Evolutionary conservation across 2,888 invertebrate genomes (phyloP).

Genomic region (Oasisia sp.): DNA sequence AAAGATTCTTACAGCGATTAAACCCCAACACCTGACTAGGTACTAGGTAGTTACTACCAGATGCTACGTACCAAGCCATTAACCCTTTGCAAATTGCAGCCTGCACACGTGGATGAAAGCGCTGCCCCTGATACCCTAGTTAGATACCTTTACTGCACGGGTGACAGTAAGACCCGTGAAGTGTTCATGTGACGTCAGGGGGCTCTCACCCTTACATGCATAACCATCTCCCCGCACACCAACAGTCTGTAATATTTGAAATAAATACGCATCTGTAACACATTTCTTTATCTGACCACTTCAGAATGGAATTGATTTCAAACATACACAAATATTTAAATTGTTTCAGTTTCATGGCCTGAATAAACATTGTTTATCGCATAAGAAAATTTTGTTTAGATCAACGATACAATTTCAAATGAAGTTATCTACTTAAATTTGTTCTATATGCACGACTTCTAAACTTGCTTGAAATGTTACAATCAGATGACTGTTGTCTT

Average conservation of each 20-base stretch:
- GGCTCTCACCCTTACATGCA: conserved; percentile 47
- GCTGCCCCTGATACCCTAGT: not conserved
- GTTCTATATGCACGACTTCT: not conserved
- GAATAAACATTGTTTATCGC: too few relatives aligned
- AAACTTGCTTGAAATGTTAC: not conserved
- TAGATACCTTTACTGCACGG: conserved; percentile 67
- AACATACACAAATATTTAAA: not conserved
- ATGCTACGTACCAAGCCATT: not conserved
- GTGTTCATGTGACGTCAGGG: conserved; percentile 71
- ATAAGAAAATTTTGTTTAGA: too few relatives aligned
- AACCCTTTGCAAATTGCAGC: not conserved
- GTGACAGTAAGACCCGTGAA: conserved; percentile 72
- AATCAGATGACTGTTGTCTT: not conserved
- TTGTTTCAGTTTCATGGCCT: not conserved
- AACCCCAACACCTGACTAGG: not conserved
- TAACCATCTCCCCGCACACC: not conserved
- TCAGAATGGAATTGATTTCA: not conserved
- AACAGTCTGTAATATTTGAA: not conserved
- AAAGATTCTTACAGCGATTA: not conserved
- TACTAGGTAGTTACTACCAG: not conserved
- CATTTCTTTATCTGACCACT: not conserved
- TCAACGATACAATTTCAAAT: not conserved
- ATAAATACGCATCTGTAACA: not conserved
- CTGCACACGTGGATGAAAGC: not conserved
- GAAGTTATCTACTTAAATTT: not conserved